These are phyloP conservation scores for Oryzaephilus surinamensis DNA, from an alignment of 1,140 invertebrate genomes.

Conservation along the genomic window DNA sequence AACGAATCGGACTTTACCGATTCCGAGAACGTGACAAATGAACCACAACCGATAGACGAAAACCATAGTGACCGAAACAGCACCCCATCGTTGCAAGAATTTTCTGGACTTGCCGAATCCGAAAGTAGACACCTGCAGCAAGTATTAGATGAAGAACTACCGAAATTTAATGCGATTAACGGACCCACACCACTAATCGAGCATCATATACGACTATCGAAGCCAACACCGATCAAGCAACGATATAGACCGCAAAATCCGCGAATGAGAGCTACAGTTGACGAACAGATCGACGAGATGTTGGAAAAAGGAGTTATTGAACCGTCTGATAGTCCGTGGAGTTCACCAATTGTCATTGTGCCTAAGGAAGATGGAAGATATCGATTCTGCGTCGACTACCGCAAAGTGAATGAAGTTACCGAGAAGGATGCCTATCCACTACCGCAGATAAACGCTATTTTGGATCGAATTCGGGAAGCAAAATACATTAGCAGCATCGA, in stretches of 20 bases:
- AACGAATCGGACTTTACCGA: too few species aligned
- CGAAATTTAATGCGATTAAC: too few species aligned
- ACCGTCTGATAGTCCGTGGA: constrained; percentile 15
- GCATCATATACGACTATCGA: constrained; percentile 22
- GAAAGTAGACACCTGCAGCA: too few species aligned
- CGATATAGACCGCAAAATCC: constrained; percentile 23
- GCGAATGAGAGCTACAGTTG: constrained; percentile 14
- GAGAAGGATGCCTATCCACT: constrained; percentile 25
- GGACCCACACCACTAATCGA: too few species aligned
- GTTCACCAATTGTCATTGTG: constrained; percentile 23
- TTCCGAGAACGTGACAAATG: too few species aligned
- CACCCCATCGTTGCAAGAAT: too few species aligned
- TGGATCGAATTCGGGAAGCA: constrained; percentile 26
- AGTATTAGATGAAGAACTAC: too few species aligned
- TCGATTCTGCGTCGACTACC: constrained; percentile 15
- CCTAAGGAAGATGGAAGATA: constrained; percentile 1
- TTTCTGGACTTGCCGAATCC: too few species aligned
- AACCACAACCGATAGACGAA: too few species aligned
- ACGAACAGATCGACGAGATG: constrained; percentile 22
- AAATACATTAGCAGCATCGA: constrained; percentile 22
- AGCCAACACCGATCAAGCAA: constrained; percentile 21
- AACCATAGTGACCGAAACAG: too few species aligned
- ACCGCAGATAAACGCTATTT: constrained; percentile 24
- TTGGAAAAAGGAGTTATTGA: constrained; percentile 11
- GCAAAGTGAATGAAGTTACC: constrained; percentile 20